Evolutionary conservation across 2,888 invertebrate species (phyloP).

Genomic region (Trachelus iudaicus): DNA sequence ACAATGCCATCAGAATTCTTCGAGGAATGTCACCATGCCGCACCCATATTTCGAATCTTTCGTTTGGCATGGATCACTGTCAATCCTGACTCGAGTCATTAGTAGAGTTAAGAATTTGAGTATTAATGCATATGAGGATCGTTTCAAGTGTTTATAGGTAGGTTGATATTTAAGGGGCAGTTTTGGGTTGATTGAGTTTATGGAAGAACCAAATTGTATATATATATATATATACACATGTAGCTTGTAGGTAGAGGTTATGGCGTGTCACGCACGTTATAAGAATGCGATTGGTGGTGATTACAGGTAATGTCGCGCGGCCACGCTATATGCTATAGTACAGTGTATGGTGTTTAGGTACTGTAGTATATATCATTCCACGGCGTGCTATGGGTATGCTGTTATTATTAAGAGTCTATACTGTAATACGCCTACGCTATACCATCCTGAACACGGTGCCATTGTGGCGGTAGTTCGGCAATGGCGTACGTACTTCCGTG

Average conservation of each 20-base stretch:
- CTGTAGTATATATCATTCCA: not conserved
- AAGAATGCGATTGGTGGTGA: constrained; percentile 57
- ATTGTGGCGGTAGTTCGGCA: constrained; percentile 50
- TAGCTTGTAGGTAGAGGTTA: not conserved
- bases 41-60: constrained; percentile 57
- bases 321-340: constrained; percentile 22
- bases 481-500: constrained; percentile 41
- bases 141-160: not conserved
- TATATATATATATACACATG: not conserved
- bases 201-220: not conserved
- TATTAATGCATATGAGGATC: not conserved
- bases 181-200: not conserved
- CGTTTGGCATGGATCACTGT: constrained; percentile 19
- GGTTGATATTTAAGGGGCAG: not conserved
- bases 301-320: constrained; percentile 22
- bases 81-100: not conserved
- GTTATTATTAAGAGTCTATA: not conserved
- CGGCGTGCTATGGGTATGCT: not conserved
- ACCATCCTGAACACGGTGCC: constrained; percentile 40
- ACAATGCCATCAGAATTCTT: constrained; percentile 64
- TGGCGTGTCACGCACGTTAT: constrained; percentile 52
- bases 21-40: constrained; percentile 63
- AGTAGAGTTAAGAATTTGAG: not conserved
- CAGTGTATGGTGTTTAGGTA: not conserved
- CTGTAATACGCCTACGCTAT: constrained; percentile 9